These are phyloP conservation scores for Uropsilus gracilis DNA, from an alignment of 2,113 vertebrate genomes.

Conservation along the genomic window DNA sequence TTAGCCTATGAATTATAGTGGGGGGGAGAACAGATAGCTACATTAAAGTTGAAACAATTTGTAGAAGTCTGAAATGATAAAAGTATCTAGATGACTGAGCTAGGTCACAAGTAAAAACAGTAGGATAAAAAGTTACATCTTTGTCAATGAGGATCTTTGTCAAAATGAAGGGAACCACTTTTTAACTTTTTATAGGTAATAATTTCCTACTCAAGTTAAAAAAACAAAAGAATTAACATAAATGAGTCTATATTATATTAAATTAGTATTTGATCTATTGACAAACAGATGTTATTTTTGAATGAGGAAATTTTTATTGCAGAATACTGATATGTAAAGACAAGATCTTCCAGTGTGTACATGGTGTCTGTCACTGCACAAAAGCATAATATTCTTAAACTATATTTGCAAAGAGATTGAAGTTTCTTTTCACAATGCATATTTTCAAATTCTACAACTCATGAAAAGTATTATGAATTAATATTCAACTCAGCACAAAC, in stretches of 20 bases:
- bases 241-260: not conserved
- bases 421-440: conserved; percentile 64
- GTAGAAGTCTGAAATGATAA: conserved; percentile 6
- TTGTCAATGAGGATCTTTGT: not conserved
- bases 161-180: not conserved
- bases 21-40: not conserved
- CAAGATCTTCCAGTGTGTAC: not conserved
- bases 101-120: not conserved
- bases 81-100: not conserved
- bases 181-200: not conserved
- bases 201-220: not conserved
- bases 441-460: conserved; percentile 75
- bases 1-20: conserved; percentile 24
- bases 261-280: not conserved
- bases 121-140: not conserved
- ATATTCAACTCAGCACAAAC: conserved; percentile 71
- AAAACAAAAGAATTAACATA: conserved; percentile 4
- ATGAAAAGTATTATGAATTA: conserved; percentile 77
- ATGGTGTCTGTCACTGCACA: conserved; percentile 60
- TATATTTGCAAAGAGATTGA: conserved; percentile 83
- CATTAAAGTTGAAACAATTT: conserved; percentile 14
- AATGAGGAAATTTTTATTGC: not conserved
- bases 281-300: conserved; percentile 59
- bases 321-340: not conserved
- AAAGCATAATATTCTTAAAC: conserved; percentile 73